phyloP scores from a whole-genome alignment of 2,888 invertebrate genomes.

The Ichneumon xanthorius region DNA sequence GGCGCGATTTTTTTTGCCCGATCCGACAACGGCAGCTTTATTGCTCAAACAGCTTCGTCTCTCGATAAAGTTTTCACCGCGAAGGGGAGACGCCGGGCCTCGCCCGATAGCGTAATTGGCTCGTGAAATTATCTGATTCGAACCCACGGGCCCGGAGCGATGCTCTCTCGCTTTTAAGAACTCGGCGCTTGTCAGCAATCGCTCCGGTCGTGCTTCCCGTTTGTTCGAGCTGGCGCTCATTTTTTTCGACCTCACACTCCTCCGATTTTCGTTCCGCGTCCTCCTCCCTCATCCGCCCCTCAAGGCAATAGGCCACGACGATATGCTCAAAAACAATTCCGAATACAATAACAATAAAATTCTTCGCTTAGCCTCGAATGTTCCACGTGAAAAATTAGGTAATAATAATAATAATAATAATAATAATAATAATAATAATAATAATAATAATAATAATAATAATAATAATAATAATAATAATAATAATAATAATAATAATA shows the following conservation, averaged over 20 bases:
- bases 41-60: slow-evolving; percentile 20
- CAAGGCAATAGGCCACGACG: too few species aligned
- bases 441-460: too few species aligned
- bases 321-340: not conserved
- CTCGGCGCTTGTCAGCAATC: slow-evolving; percentile 1
- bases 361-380: too few species aligned
- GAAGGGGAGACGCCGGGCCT: slow-evolving; percentile 19
- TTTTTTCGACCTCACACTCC: too few species aligned
- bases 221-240: not conserved
- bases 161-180: not conserved
- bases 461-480: too few species aligned
- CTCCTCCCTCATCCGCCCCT: too few species aligned
- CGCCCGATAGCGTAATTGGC: slow-evolving; percentile 76
- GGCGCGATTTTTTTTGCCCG: not conserved
- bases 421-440: too few species aligned
- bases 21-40: slow-evolving; percentile 6
- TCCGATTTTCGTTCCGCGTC: too few species aligned
- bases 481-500: too few species aligned
- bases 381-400: too few species aligned
- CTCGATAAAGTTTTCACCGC: slow-evolving; percentile 28
- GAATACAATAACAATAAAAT: too few species aligned
- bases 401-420: too few species aligned
- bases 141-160: slow-evolving; percentile 59
- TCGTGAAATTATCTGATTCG: slow-evolving; percentile 78
- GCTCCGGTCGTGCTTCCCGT: slow-evolving; percentile 1